Percentiles rank a stretch among this genome's conserved stretches.
These are phyloP conservation scores for Hyperopisus bebe DNA, from an alignment of 2,113 vertebrate species.

Conservation along the genomic window DNA sequence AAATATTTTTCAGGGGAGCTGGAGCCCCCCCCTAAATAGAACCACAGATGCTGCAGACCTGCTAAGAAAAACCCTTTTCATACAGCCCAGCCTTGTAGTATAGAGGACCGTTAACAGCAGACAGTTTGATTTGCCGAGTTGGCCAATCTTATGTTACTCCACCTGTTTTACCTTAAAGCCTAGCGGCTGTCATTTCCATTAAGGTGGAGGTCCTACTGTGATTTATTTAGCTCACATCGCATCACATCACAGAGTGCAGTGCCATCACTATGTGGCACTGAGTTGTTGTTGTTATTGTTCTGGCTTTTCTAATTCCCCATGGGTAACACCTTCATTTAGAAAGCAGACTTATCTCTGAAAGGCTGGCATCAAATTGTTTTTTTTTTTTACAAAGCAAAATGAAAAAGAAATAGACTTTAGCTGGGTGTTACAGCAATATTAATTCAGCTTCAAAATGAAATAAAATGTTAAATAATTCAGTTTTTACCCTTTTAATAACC, in stretches of 20 bases:
- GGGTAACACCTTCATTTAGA: neutral
- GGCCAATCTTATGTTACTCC: neutral
- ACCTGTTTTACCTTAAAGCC: neutral
- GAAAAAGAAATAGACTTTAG: neutral
- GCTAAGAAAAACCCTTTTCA: neutral
- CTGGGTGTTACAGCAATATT: constrained; percentile 3
- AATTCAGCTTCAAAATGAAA: constrained; percentile 11
- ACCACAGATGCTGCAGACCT: neutral
- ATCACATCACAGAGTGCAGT: neutral
- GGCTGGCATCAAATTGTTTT: neutral
- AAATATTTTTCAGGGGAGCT: neutral
- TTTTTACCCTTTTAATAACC: constrained; percentile 14
- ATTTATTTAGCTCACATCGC: constrained; percentile 11
- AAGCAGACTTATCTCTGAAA: constrained; percentile 5
- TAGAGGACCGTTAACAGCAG: neutral
- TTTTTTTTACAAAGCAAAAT: neutral
- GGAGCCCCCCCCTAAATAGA: neutral
- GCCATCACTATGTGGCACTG: neutral
- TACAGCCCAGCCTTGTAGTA: neutral
- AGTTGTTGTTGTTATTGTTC: neutral
- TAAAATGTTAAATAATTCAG: constrained; percentile 21
- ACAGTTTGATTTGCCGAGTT: neutral
- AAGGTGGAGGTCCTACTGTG: neutral
- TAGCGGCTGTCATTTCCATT: neutral
- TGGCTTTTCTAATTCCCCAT: neutral